phyloP scores from a whole-genome alignment of 1,140 invertebrate species.

The Apis cerana region DNA sequence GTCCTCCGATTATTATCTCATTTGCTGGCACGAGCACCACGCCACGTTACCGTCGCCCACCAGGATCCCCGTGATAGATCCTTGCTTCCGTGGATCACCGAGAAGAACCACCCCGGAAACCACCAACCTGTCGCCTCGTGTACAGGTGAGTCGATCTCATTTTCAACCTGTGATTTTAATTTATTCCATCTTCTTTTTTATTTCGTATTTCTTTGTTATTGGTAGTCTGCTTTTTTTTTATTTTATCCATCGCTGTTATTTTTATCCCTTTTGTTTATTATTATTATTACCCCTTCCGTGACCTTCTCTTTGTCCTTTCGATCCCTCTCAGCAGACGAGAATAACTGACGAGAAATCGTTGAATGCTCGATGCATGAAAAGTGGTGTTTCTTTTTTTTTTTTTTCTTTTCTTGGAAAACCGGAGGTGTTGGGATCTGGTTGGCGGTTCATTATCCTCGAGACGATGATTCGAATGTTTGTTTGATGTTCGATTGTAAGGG shows the following conservation, averaged over 20 bases:
- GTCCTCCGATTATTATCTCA: conserved; percentile 80
- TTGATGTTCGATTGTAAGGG: no score
- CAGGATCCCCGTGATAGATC: conserved; percentile 52
- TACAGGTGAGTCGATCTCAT: conserved; percentile 49
- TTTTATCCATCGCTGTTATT: background rate
- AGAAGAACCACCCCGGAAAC: background rate
- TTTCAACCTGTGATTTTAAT: background rate
- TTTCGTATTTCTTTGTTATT: background rate
- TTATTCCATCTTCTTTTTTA: background rate
- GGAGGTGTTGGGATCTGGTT: background rate
- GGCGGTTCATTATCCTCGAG: background rate
- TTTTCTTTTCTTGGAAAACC: background rate
- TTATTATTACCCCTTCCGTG: background rate
- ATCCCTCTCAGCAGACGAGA: background rate
- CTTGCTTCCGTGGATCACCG: conserved; percentile 30
- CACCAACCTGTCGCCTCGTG: conserved; percentile 34
- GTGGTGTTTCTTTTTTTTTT: background rate
- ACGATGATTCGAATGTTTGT: background rate
- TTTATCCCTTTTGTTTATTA: no score
- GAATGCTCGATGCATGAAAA: background rate
- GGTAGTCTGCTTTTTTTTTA: background rate
- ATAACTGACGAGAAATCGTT: no score
- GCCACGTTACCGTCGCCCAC: conserved; percentile 28
- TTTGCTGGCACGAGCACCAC: conserved; percentile 76
- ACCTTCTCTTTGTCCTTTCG: background rate